Conservation (phyloP, 2,113 vertebrate species). For the Anolis sagrei region DNA sequence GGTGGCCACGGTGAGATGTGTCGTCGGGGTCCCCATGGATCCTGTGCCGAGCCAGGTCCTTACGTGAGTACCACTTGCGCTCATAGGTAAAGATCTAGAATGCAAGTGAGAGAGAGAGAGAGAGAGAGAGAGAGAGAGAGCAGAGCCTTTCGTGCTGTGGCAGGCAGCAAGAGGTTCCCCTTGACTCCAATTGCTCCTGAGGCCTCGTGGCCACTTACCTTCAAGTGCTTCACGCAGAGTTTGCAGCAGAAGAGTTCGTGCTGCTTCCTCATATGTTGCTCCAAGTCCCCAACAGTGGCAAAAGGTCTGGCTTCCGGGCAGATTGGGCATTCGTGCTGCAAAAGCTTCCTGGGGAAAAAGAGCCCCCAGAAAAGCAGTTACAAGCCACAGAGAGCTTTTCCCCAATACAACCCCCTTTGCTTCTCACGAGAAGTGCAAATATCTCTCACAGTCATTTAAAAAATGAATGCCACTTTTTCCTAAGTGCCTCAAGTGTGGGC, state of each 20-base stretch:
- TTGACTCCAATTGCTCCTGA: background rate
- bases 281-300: conserved; percentile 89
- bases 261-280: conserved; percentile 97
- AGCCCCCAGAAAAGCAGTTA: no score
- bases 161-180: background rate
- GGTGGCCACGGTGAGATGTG: conserved; percentile 95
- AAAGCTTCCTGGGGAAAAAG: conserved; percentile 82
- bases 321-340: conserved; percentile 86
- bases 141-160: background rate
- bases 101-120: rapidly evolving
- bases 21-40: conserved; percentile 94
- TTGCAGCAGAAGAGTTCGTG: conserved; percentile 97
- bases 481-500: background rate
- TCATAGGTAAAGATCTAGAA: conserved; percentile 92
- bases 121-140: no score
- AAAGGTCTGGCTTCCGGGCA: conserved; percentile 89
- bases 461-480: background rate
- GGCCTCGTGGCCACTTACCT: conserved; percentile 76
- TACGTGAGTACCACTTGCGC: conserved; percentile 95
- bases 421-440: no score
- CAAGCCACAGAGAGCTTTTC: background rate
- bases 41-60: conserved; percentile 93
- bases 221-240: conserved; percentile 92
- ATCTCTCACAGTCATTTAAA: no score
- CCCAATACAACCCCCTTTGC: background rate